These are phyloP conservation scores for Trichogramma dendrolimi DNA, from an alignment of 2,888 invertebrate genomes.

Conservation along the genomic window DNA sequence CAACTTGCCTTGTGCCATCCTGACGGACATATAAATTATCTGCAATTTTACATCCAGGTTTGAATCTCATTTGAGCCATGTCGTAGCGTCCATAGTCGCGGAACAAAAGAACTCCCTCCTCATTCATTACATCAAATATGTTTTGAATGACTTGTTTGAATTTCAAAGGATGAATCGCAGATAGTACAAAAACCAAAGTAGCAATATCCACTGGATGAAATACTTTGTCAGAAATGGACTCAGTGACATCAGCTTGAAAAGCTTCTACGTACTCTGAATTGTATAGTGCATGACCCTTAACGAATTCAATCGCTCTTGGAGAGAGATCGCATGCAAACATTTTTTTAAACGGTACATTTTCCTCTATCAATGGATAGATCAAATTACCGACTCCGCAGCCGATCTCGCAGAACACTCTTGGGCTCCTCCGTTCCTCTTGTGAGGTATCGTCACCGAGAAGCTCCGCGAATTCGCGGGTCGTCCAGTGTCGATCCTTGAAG, in stretches of 20 bases:
- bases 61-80: slow-evolving; percentile 92
- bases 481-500: slow-evolving; percentile 96
- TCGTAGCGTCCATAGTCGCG: slow-evolving; percentile 94
- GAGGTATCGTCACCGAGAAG: slow-evolving; percentile 60
- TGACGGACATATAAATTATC: slow-evolving; percentile 94
- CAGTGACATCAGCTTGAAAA: slow-evolving; percentile 83
- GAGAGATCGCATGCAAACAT: slow-evolving; percentile 92
- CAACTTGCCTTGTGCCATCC: slow-evolving; percentile 83
- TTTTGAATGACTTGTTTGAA: slow-evolving; percentile 60
- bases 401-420: slow-evolving; percentile 65
- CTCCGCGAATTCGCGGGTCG: slow-evolving; percentile 87
- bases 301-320: slow-evolving; percentile 81
- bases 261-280: slow-evolving; percentile 64
- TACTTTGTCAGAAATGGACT: slow-evolving; percentile 57
- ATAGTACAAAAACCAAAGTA: slow-evolving; percentile 91
- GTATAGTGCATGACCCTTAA: slow-evolving; percentile 65
- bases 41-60: slow-evolving; percentile 83
- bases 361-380: slow-evolving; percentile 83
- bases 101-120: slow-evolving; percentile 79
- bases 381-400: slow-evolving; percentile 98
- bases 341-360: slow-evolving; percentile 59
- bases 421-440: slow-evolving; percentile 43
- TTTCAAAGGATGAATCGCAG: slow-evolving; percentile 86
- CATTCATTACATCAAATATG: slow-evolving; percentile 62
- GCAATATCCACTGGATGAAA: slow-evolving; percentile 69